phyloP scores from a whole-genome alignment of 2,888 invertebrate species.

The Nebria salina region DNA sequence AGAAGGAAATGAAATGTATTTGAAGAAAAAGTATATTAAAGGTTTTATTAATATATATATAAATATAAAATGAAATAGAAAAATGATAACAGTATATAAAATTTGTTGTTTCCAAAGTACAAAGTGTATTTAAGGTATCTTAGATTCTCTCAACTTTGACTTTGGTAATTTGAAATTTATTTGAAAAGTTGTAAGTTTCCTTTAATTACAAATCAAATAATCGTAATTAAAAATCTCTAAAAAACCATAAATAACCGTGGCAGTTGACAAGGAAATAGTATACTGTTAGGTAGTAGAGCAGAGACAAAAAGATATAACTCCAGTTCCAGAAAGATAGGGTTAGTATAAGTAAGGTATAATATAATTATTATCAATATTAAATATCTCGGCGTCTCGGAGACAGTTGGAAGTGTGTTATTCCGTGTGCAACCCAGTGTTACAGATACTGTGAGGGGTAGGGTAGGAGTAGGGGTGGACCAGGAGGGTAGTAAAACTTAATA shows the following conservation, averaged over 20 bases:
- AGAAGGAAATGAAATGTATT: no score
- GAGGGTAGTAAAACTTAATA: constrained; percentile 59
- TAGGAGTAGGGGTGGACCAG: not conserved
- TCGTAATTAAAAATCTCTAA: not conserved
- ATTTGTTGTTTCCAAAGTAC: no score
- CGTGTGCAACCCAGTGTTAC: not conserved
- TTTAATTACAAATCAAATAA: not conserved
- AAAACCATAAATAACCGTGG: not conserved
- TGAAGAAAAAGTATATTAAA: no score
- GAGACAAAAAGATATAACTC: not conserved
- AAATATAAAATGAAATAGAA: no score
- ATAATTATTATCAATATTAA: constrained; percentile 16
- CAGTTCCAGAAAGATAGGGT: not conserved
- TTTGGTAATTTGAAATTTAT: not conserved
- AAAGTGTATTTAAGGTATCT: no score
- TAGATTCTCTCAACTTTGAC: no score
- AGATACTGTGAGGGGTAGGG: not conserved
- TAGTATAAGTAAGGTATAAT: not conserved
- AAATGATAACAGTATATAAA: no score
- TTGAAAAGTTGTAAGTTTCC: not conserved
- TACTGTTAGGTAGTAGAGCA: not conserved
- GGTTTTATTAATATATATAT: no score
- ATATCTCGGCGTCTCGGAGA: constrained; percentile 16
- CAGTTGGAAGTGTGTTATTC: constrained; percentile 22
- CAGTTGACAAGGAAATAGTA: not conserved